Evolutionary conservation across 2,797 vertebrate genomes (phyloP).

Genomic region (Schizothorax lantsangensis): DNA sequence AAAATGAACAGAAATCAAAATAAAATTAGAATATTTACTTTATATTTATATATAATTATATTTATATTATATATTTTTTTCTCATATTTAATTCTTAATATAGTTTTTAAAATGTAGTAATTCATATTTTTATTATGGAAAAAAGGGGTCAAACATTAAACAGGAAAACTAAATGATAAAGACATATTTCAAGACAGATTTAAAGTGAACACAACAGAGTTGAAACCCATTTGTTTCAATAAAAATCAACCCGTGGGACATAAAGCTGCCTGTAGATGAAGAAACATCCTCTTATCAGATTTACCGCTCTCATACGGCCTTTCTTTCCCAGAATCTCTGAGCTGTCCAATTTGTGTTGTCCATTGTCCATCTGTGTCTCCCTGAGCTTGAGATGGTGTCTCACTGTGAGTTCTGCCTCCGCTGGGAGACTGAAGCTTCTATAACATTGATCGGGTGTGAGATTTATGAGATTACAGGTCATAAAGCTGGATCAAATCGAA

Average conservation of each 20-base stretch:
- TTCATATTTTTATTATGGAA: background rate
- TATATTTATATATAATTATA: no score
- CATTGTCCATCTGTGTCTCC: conserved; percentile 1
- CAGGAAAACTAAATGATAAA: background rate
- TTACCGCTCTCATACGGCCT: background rate
- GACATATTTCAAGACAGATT: background rate
- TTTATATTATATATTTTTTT: no score
- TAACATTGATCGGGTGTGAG: conserved; percentile 18
- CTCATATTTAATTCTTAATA: background rate
- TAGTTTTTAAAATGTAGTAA: background rate
- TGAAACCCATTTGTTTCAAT: conserved; percentile 9
- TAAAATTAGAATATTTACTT: no score
- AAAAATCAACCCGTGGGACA: background rate
- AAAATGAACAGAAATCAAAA: no score
- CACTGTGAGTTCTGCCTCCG: background rate
- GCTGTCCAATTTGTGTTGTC: background rate
- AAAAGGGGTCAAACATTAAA: background rate
- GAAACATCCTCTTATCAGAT: background rate
- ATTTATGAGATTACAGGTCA: conserved; percentile 30
- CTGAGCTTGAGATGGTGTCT: background rate
- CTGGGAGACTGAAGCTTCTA: conserved; percentile 3
- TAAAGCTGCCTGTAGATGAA: background rate
- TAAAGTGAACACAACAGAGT: background rate
- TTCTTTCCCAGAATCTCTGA: conserved; percentile 8
- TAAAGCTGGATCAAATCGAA: conserved; percentile 34